Percentiles rank a stretch among this genome's conserved stretches.
Conservation (phyloP, 1,140 invertebrate genomes). For the Acromyrmex heyeri region DNA sequence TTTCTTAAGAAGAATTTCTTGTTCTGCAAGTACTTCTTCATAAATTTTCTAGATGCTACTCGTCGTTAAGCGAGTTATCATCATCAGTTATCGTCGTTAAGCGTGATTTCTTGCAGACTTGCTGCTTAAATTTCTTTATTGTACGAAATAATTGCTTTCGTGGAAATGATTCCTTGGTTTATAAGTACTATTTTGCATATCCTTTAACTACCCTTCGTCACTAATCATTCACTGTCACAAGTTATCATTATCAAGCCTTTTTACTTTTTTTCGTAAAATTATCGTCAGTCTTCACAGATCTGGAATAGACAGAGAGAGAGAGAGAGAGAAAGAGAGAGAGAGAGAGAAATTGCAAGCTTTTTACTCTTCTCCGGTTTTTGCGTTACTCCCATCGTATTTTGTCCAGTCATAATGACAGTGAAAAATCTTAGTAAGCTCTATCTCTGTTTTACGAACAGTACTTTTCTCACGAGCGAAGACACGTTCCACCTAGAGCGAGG, state of each 20-base stretch:
- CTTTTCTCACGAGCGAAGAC: slow-evolving; percentile 16
- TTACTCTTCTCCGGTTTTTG: slow-evolving; percentile 16
- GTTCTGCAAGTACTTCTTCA: not conserved
- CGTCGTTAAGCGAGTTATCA: slow-evolving; percentile 44
- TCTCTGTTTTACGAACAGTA: not conserved
- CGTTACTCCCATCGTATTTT: not conserved
- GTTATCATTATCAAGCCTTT: slow-evolving; percentile 32
- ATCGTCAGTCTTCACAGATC: not conserved
- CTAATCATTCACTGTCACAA: slow-evolving; percentile 8
- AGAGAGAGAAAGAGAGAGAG: not conserved
- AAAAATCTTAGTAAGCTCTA: slow-evolving; percentile 23
- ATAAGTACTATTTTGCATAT: slow-evolving; percentile 26
- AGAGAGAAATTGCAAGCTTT: not conserved
- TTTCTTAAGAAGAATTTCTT: slow-evolving; percentile 1
- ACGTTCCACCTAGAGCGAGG: slow-evolving; percentile 48
- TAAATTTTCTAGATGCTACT: not conserved
- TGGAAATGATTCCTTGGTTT: slow-evolving; percentile 22
- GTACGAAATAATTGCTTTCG: slow-evolving; percentile 29
- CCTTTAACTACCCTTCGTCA: not conserved
- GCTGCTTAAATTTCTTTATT: slow-evolving; percentile 21
- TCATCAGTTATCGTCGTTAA: slow-evolving; percentile 43
- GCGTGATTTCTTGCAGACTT: slow-evolving; percentile 4
- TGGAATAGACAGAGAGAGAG: not conserved
- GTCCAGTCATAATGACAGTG: slow-evolving; percentile 49
- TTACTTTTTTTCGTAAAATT: slow-evolving; percentile 16